A percentile compares a stretch with the other conserved stretches of the same genome.
phyloP scores from a whole-genome alignment of 1,140 invertebrate genomes.

The Musca vetustissima region DNA sequence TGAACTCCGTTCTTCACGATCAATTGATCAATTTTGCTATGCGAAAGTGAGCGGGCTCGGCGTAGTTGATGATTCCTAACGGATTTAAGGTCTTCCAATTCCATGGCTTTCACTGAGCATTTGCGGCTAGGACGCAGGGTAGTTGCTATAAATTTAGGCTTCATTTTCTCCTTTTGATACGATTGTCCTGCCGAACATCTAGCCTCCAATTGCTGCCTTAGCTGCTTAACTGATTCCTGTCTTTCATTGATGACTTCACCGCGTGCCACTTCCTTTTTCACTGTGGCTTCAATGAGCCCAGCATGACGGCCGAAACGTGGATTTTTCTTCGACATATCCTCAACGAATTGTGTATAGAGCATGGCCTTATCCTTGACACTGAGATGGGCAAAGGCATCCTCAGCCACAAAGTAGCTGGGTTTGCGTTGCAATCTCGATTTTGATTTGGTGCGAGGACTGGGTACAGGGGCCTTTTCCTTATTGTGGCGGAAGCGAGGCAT shows the following conservation, averaged over 20 bases:
- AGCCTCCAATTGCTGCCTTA: slow-evolving; percentile 42
- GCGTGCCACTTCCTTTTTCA: slow-evolving; percentile 38
- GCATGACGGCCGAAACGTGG: slow-evolving; percentile 43
- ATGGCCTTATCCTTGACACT: slow-evolving; percentile 48
- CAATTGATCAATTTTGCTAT: slow-evolving; percentile 42
- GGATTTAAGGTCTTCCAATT: background rate
- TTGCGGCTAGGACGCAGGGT: background rate
- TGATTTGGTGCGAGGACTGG: slow-evolving; percentile 14
- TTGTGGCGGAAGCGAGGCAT: background rate
- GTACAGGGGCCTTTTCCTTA: slow-evolving; percentile 15
- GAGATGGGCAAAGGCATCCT: slow-evolving; percentile 46
- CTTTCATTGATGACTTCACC: slow-evolving; percentile 38
- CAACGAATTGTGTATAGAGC: slow-evolving; percentile 46
- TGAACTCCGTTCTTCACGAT: slow-evolving; percentile 41
- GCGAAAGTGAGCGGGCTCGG: slow-evolving; percentile 31
- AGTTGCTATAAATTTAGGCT: background rate
- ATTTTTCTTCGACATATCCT: slow-evolving; percentile 45
- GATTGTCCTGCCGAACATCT: background rate
- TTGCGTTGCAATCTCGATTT: background rate
- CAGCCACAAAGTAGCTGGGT: slow-evolving; percentile 38
- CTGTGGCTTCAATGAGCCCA: slow-evolving; percentile 34
- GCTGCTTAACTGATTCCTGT: slow-evolving; percentile 40
- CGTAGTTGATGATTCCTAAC: background rate
- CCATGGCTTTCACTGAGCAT: background rate
- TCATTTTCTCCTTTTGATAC: background rate